A percentile compares a stretch with the other conserved stretches of the same genome.
Conservation (phyloP, 2,113 vertebrate genomes). For the Riparia riparia region DNA sequence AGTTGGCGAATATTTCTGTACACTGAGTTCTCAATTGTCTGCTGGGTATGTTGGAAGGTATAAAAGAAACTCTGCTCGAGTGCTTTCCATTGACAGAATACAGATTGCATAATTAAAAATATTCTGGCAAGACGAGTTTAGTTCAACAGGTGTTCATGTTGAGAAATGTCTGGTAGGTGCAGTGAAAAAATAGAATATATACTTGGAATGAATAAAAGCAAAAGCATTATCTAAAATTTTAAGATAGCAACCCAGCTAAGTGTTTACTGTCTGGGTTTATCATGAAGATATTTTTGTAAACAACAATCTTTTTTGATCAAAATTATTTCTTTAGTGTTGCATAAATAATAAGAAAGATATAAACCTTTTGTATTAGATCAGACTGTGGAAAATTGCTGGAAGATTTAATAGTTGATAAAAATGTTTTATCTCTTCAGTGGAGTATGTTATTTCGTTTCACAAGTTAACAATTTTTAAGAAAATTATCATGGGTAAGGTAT, state of each 20-base stretch:
- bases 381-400: not conserved
- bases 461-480: not conserved
- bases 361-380: not conserved
- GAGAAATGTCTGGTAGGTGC: slow-evolving; percentile 55
- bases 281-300: slow-evolving; percentile 28
- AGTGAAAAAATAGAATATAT: slow-evolving; percentile 58
- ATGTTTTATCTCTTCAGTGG: slow-evolving; percentile 53
- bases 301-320: not conserved
- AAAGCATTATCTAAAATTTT: slow-evolving; percentile 65
- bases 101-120: slow-evolving; percentile 79
- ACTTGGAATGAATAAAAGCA: slow-evolving; percentile 69
- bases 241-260: slow-evolving; percentile 38
- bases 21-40: slow-evolving; percentile 66
- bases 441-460: slow-evolving; percentile 17
- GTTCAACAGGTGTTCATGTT: slow-evolving; percentile 77
- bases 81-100: slow-evolving; percentile 67
- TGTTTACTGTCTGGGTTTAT: slow-evolving; percentile 58
- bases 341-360: not conserved
- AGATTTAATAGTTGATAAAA: slow-evolving; percentile 5
- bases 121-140: slow-evolving; percentile 72
- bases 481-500: accelerated
- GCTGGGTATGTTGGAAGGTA: slow-evolving; percentile 69
- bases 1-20: slow-evolving; percentile 72
- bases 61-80: slow-evolving; percentile 77
- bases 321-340: not conserved